Base-by-base conservation (phyloP, 1,140 invertebrate genomes). In the Campoletis sonorensis region DNA sequence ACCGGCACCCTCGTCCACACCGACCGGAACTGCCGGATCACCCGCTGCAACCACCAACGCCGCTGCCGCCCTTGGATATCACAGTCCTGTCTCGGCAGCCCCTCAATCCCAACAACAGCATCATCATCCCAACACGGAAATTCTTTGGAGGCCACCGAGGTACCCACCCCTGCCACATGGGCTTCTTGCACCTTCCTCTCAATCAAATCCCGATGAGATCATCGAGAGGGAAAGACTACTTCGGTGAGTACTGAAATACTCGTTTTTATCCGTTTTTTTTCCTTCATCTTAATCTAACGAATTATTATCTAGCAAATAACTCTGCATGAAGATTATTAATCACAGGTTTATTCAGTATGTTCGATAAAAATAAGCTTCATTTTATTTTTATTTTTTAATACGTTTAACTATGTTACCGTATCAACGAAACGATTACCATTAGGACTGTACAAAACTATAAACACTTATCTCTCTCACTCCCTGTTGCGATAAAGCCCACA, bases 211-310 rank as follows among this genome's bases (percentile, higher is more conserved):
- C 7, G 90, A 90, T 15, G 91, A 92, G 54, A 77, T 91, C 8
- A 80, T 91, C 40, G 91, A 92, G 58, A 85, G 91, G 61, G 90
- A 93, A 37, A 90, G 92, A 45, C 89, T 91, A 81, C 82, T 92
- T n/a, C 84, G 92, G 88, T 92, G 85, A 86, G 90, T 90, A 33
- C 21, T 26, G 11, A 51, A 51, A 73, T 27, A 18, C 33, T 68
- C n/a, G 7, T 33, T 61, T 64, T 33, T 78, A n/a, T 45, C 8
- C 40, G 58, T 15, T 64, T 30, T 23, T n/a, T n/a, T n/a, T n/a
- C n/a, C n/a, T n/a, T n/a, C n/a, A n/a, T n/a, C n/a, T n/a, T n/a
- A n/a, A n/a, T n/a, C n/a, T n/a, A n/a, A n/a, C n/a, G n/a, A n/a
- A n/a, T n/a, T n/a, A n/a, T n/a, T n/a, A n/a, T n/a, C n/a, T n/a